Percentiles rank a stretch among this genome's conserved stretches.
Conservation (phyloP, 2,888 invertebrate species). For the Nomada ferruginata region DNA sequence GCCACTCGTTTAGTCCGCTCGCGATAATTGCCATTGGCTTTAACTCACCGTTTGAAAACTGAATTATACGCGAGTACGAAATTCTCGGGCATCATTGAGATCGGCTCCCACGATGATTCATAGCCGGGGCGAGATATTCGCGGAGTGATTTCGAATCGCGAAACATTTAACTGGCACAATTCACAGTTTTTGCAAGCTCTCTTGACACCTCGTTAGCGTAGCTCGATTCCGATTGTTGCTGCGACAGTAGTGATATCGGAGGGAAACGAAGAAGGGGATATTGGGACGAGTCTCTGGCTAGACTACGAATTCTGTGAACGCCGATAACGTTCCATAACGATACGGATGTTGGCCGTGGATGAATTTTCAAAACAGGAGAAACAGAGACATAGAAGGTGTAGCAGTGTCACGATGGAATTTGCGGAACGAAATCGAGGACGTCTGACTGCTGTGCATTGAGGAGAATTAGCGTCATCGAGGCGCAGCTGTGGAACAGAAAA, state of each 20-base stretch:
- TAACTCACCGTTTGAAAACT: conserved; percentile 45
- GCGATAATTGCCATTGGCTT: conserved; percentile 52
- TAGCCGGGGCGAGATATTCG: conserved; percentile 4
- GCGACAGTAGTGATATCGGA: too few species aligned
- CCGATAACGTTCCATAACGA: not conserved
- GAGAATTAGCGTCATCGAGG: conserved; percentile 16
- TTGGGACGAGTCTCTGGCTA: too few species aligned
- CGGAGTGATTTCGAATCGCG: not conserved
- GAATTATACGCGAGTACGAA: conserved; percentile 46
- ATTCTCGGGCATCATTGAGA: conserved; percentile 33
- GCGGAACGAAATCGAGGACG: conserved; percentile 5
- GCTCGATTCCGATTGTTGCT: too few species aligned
- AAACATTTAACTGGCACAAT: not conserved
- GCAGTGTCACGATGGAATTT: conserved; percentile 4
- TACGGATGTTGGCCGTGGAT: not conserved
- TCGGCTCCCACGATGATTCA: conserved; percentile 29
- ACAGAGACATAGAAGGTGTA: not conserved
- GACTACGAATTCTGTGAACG: too few species aligned
- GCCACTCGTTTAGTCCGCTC: conserved; percentile 46
- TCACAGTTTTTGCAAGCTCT: not conserved
- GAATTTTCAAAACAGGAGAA: not conserved
- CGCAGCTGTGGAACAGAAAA: conserved; percentile 12
- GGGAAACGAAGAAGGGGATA: too few species aligned
- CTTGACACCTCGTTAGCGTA: conserved; percentile 1
- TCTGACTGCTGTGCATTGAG: not conserved